Conservation (phyloP, 2,797 vertebrate species). For the Gymnoscopelus microlampas region DNA sequence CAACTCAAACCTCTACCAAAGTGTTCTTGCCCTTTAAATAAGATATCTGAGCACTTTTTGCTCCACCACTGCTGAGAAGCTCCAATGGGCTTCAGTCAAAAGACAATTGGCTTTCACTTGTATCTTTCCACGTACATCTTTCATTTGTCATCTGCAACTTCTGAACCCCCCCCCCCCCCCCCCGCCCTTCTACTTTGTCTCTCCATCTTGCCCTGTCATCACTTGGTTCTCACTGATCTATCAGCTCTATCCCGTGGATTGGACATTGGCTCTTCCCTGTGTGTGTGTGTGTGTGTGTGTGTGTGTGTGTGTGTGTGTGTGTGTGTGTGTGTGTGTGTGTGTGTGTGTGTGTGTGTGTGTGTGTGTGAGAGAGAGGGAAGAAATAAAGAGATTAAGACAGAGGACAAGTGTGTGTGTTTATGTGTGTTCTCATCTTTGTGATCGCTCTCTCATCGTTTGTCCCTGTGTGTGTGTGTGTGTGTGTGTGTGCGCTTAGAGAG, state of each 20-base stretch:
- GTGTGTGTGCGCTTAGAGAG: no score
- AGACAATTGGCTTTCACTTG: neutral
- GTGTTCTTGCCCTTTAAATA: no score
- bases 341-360: slow-evolving; percentile 8
- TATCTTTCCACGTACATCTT: neutral
- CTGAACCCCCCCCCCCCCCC: slow-evolving; percentile 1
- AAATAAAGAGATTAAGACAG: no score
- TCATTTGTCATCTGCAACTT: neutral
- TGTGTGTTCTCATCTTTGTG: no score
- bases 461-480: no score
- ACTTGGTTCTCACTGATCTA: slow-evolving; percentile 29
- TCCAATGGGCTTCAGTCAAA: no score
- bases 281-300: slow-evolving; percentile 22
- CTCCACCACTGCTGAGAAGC: no score
- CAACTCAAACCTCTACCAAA: no score
- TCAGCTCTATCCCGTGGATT: slow-evolving; percentile 38
- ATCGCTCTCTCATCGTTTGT: no score
- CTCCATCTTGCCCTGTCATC: slow-evolving; percentile 42
- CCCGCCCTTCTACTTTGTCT: slow-evolving; percentile 29
- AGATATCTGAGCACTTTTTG: no score
- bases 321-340: slow-evolving; percentile 2
- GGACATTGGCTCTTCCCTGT: slow-evolving; percentile 33
- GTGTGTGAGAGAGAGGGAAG: slow-evolving; percentile 1
- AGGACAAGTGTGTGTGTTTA: no score
- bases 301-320: slow-evolving; percentile 22